Conservation (phyloP, 2,113 vertebrate genomes). For the Pholis gunnellus region DNA sequence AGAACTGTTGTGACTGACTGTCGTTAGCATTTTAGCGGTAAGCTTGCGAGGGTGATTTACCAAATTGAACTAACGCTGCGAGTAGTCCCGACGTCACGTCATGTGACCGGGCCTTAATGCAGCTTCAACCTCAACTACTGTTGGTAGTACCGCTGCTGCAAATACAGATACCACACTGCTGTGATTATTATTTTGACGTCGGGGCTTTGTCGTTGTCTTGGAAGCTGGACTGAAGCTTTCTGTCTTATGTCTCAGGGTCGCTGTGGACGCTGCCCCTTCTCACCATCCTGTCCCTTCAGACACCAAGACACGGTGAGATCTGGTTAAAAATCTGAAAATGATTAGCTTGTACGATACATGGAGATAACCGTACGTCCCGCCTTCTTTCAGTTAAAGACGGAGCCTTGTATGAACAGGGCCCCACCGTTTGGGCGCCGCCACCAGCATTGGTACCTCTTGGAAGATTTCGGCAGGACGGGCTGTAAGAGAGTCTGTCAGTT, state of each 20-base stretch:
- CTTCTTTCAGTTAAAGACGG: constrained; percentile 70
- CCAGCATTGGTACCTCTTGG: not conserved
- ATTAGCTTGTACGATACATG: not conserved
- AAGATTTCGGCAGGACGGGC: constrained; percentile 26
- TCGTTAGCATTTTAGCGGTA: too few species aligned
- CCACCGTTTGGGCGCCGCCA: not conserved
- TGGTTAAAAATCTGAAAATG: not conserved
- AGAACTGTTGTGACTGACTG: too few species aligned
- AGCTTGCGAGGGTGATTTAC: too few species aligned
- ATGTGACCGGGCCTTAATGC: too few species aligned
- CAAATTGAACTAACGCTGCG: too few species aligned
- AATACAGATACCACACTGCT: not conserved
- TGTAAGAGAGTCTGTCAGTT: constrained; percentile 85
- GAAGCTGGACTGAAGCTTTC: not conserved
- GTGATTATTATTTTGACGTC: not conserved
- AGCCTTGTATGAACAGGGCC: constrained; percentile 33
- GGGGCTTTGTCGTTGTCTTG: not conserved
- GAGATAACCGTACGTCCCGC: not conserved
- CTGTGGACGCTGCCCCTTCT: constrained; percentile 78
- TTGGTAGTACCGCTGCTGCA: not conserved
- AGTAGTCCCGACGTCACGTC: too few species aligned
- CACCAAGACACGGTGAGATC: constrained; percentile 77
- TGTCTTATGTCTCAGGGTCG: constrained; percentile 68
- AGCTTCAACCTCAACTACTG: not conserved
- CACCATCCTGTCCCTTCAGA: constrained; percentile 77